Conservation (phyloP, 2,113 vertebrate genomes). For the Cyprinodon tularosa region DNA sequence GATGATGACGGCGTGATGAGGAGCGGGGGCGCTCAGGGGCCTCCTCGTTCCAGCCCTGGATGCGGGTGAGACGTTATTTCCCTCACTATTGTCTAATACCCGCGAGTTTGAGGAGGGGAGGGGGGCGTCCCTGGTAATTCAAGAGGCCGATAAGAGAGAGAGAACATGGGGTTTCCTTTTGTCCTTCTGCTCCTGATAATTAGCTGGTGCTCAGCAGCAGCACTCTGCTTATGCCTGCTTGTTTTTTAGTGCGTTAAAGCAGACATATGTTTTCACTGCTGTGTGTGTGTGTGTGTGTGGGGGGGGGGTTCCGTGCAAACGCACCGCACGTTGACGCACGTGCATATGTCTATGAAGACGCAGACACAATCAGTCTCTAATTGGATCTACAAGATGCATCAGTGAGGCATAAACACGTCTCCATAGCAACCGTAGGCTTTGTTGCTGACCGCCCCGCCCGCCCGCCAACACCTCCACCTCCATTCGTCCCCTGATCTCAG, state of each 20-base stretch:
- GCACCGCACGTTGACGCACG: conserved; percentile 13
- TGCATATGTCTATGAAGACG: conserved; percentile 79
- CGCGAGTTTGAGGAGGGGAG: conserved; percentile 52
- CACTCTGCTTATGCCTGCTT: conserved; percentile 45
- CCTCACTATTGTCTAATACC: conserved; percentile 64
- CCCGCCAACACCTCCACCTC: conserved; percentile 19
- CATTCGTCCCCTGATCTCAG: conserved; percentile 41
- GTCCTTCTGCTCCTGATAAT: conserved; percentile 70
- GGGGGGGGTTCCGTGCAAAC: neutral
- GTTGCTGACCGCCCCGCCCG: conserved; percentile 65
- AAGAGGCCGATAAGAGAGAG: conserved; percentile 73
- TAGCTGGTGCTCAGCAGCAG: conserved; percentile 76
- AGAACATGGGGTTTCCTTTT: conserved; percentile 73
- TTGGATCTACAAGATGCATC: conserved; percentile 90
- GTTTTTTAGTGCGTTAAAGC: conserved; percentile 1
- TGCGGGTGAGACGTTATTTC: conserved; percentile 70
- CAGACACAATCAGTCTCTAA: conserved; percentile 85
- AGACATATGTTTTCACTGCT: conserved; percentile 3
- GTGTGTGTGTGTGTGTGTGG: conserved; percentile 15
- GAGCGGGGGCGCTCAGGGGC: conserved; percentile 35
- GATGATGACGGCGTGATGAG: conserved; percentile 55
- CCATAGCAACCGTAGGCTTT: conserved; percentile 83
- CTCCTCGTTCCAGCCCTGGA: conserved; percentile 34
- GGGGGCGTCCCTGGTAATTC: conserved; percentile 75
- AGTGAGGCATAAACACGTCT: conserved; percentile 87